Conservation (phyloP, 2,888 invertebrate species). For the Gymnocheta viridis region DNA sequence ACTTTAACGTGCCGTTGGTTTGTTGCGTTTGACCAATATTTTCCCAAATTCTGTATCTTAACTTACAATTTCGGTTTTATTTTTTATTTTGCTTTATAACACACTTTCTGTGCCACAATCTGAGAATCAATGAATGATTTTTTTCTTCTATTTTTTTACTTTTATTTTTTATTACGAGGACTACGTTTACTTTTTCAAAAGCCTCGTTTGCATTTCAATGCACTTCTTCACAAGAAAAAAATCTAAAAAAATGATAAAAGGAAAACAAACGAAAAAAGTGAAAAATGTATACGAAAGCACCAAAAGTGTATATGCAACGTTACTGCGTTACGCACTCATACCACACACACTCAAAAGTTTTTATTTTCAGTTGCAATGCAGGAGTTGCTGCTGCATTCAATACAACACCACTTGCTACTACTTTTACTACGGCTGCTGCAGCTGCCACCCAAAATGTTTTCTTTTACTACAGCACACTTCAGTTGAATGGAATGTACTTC, state of each 20-base stretch:
- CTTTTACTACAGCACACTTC: conserved; percentile 51
- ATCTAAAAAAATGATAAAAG: conserved; percentile 3
- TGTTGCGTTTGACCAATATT: conserved; percentile 63
- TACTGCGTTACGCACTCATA: conserved; percentile 68
- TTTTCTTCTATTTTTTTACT: conserved; percentile 21
- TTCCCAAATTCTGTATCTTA: conserved; percentile 49
- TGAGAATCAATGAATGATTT: conserved; percentile 58
- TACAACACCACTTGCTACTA: conserved; percentile 1
- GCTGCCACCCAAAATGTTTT: conserved; percentile 39
- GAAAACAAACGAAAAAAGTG: conserved; percentile 36
- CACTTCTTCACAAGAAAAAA: conserved; percentile 50
- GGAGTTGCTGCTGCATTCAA: conserved; percentile 40
- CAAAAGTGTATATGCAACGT: conserved; percentile 45
- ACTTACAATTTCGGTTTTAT: conserved; percentile 49
- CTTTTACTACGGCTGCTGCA: conserved; percentile 24
- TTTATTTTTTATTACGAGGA: conserved; percentile 27
- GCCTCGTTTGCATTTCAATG: conserved; percentile 68
- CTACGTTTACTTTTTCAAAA: conserved; percentile 54
- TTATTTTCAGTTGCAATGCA: conserved; percentile 46
- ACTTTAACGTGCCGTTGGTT: neutral
- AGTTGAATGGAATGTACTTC: conserved; percentile 36
- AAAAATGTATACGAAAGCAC: conserved; percentile 40
- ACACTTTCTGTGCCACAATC: conserved; percentile 47
- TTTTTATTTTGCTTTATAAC: conserved; percentile 40
- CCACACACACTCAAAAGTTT: conserved; percentile 1